Evolutionary conservation across 2,888 invertebrate species (phyloP), one percentile per base, ranked within the genome.

Genomic region (Netelia inedita): DNA sequence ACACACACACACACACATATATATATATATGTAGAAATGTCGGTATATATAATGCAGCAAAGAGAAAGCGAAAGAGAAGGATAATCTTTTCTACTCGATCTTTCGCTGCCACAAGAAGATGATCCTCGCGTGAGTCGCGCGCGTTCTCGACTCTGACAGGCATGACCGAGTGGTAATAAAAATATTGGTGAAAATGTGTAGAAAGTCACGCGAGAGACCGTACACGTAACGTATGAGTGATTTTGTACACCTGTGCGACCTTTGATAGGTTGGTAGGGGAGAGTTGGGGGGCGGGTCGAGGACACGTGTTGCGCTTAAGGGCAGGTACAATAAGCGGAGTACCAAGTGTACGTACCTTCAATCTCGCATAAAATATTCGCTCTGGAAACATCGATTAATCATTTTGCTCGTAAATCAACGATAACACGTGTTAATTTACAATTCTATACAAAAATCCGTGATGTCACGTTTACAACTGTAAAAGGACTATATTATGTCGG

Each of bases 31-130:
- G 2, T 23, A 23, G n/a, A n/a, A n/a, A n/a, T 23, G 23, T 23
- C n/a, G n/a, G 61, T 46, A 73, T 41, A 46, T n/a, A 28, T 63
- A 63, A 61, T 46, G n/a, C 28, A 16, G 16, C 61, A 41, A 35
- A 10, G 16, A 46, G 28, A 9, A 19, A 46, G 46, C 55, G 35
- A 53, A 65, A 66, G 43, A 11, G 46, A 41, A 11, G 43, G 63
- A 59, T 79, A 53, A 83, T 73, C 59, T 57, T 63, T 69, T 59
- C 53, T 69, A 16, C 35, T 73, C 35, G 16, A 79, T 83, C 57
- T 55, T 57, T 46, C 11, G 19, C 68, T 79, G 21, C 9, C 14
- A 74, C 68, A 46, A 46, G 14, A 9, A 59, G 72, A 76, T 59
- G 35, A 78, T 71, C 57, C 35, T 35, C 35, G 57, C 73, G 41